Evolutionary conservation across 2,797 vertebrate genomes (phyloP), one percentile per base, ranked within the genome.

Genomic region (Sebastes vulpes): DNA sequence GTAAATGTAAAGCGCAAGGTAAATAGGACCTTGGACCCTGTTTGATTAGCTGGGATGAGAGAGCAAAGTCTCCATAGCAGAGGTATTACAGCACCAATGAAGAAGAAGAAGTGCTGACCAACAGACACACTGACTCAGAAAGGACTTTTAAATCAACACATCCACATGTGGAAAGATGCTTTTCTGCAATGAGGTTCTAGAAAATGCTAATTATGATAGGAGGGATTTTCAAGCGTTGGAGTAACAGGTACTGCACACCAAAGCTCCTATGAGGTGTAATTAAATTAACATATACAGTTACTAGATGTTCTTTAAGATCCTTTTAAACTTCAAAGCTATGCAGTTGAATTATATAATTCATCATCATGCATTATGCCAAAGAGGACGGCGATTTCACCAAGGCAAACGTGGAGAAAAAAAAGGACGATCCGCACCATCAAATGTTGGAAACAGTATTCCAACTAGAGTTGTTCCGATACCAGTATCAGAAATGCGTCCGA

Each of bases 11-110:
- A 87, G 84, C 72, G 60, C 67, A 77, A 56, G 65, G 79, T 76
- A 95, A 96, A 96, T 77, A 93, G 80, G 89, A 96, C 93, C 86
- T 96, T 96, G 93, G 84, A 95, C 89, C 61, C 46, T 87, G 82
- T 89, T 93, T 95, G 90, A 92, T 89, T 90, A 94, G 91, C 85
- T 84, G 72, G 68, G 87, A 90, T 84, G 87, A 92, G 83, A 86
- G 95, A 81, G 35, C 93, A 94, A 95, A 95, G 95, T 95, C 91
- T 83, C 54, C 68, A 14, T n/a, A 5, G 23, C 23, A 12, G 26
- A 65, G 26, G 25, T 60, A 85, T 92, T 89, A 90, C 77, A 72
- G 80, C 67, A 38, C 60, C 6, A 53, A 70, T 18, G 56, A 63
- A 48, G 18, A 91, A 92, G 56, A 63, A 48, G 18, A 91, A 92